phyloP scores from a whole-genome alignment of 1,140 invertebrate genomes.

The Carposina sasakii region DNA sequence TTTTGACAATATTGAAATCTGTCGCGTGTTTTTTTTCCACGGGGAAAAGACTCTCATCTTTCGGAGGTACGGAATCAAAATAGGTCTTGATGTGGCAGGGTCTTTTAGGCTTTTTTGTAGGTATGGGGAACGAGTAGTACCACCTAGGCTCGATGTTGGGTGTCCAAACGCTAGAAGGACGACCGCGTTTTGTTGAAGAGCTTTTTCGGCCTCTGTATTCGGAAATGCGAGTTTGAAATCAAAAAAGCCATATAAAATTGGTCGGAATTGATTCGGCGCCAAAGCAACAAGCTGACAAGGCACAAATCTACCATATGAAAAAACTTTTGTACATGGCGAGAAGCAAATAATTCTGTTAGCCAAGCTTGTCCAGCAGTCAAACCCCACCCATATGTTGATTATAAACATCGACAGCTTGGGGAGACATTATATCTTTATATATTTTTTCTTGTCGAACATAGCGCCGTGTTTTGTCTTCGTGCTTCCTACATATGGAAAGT shows the following conservation, averaged over 20 bases:
- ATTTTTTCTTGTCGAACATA: constrained; percentile 21
- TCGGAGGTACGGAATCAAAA: constrained; percentile 11
- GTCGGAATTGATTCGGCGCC: constrained; percentile 4
- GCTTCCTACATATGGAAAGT: constrained; percentile 42
- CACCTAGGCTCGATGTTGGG: constrained; percentile 12
- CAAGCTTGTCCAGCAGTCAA: constrained; percentile 35
- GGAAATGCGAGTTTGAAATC: constrained; percentile 21
- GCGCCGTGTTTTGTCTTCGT: constrained; percentile 29
- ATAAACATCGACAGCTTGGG: constrained; percentile 28
- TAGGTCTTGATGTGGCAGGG: constrained; percentile 15
- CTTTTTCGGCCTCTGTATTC: constrained; percentile 9
- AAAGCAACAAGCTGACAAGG: constrained; percentile 5
- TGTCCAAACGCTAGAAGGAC: constrained; percentile 12
- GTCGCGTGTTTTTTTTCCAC: constrained; percentile 8
- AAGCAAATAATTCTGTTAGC: constrained; percentile 24
- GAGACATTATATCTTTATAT: constrained; percentile 16
- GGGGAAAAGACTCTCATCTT: constrained; percentile 10
- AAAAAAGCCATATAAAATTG: constrained; percentile 13
- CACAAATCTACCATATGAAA: constrained; percentile 24
- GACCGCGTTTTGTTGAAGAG: constrained; percentile 14
- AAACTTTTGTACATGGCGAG: constrained; percentile 30
- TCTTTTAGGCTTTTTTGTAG: constrained; percentile 11
- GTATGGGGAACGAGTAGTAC: constrained; percentile 3
- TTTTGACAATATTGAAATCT: constrained; percentile 13
- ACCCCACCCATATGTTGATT: constrained; percentile 51